Conservation (phyloP, 1,140 invertebrate genomes). For the Colletes gigas region DNA sequence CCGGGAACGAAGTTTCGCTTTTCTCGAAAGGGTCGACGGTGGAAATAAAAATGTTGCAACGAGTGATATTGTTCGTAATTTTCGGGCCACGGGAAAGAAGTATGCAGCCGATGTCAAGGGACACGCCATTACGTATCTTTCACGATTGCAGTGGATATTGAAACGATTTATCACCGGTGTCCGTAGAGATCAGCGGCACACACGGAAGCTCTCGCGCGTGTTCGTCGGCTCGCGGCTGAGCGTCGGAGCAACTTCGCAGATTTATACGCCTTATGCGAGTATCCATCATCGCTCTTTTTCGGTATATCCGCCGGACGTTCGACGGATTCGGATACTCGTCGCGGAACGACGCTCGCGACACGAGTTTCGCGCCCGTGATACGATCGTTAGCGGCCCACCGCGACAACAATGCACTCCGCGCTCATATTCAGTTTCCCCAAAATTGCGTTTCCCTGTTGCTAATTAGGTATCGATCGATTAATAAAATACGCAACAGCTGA, state of each 20-base stretch:
- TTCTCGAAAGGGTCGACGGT: too few species aligned
- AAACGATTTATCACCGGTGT: constrained; percentile 50
- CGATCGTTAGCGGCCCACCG: background rate
- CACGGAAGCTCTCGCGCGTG: background rate
- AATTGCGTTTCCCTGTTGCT: too few species aligned
- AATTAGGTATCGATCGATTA: too few species aligned
- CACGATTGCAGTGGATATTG: constrained; percentile 23
- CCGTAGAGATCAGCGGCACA: background rate
- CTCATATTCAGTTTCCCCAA: too few species aligned
- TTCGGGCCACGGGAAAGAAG: background rate
- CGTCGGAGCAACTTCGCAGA: constrained; percentile 8
- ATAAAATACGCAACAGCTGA: too few species aligned
- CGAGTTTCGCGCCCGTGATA: background rate
- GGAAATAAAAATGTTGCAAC: too few species aligned
- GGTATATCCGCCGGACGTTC: constrained; percentile 3
- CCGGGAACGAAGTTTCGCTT: too few species aligned
- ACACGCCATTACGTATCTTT: constrained; percentile 34
- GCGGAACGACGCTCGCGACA: background rate
- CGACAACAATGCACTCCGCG: too few species aligned
- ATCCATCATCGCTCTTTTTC: constrained; percentile 21
- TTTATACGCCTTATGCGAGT: constrained; percentile 41
- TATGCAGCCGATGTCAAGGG: background rate
- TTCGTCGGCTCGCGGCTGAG: constrained; percentile 25
- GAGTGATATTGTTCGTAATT: background rate
- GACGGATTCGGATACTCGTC: background rate